Evolutionary conservation across 2,113 vertebrate species (phyloP), one percentile per base, ranked within the genome.

Genomic region (Dromaius novaehollandiae): DNA sequence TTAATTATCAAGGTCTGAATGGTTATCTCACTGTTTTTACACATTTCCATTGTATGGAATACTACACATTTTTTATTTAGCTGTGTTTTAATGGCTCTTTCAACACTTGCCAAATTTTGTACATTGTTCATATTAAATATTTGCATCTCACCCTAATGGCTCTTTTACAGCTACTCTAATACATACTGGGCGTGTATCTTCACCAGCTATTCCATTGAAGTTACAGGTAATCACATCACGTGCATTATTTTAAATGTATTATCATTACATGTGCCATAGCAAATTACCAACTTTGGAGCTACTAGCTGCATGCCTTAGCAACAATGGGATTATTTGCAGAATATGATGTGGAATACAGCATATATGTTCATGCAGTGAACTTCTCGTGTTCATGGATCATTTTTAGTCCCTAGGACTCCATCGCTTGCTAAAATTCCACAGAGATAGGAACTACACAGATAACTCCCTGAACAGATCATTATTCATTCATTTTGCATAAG

Each of bases 71-170:
- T 81, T 87, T 74, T 44, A 65, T 87, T 83, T 58, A 81, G n/a
- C 50, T 80, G 40, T 68, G 32, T 53, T 92, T 91, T 65, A 88
- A 73, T 90, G n/a, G 19, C n/a, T 91, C 51, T 90, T 40, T 89
- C 79, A 92, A 44, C 28, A 75, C 16, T 82, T 90, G 86, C 46
- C 63, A 89, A 60, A 82, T 95, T 96, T 85, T 65, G 9, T 56
- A 42, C 46, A 58, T 82, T 53, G 28, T 81, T 96, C 18, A 42
- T 82, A 88, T 87, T 58, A 83, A 66, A 51, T 86, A 89, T 75
- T 95, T 94, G 55, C 86, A 83, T 65, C 20, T 24, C 34, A 86
- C 13, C 11, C 34, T 80, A 90, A 77, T 85, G 46, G 61, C 34
- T 89, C 55, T 90, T 66, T 82, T 64, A 42, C 46, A 92, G 42